Conservation (phyloP, 1,140 invertebrate genomes). For the Chelonus insularis region DNA sequence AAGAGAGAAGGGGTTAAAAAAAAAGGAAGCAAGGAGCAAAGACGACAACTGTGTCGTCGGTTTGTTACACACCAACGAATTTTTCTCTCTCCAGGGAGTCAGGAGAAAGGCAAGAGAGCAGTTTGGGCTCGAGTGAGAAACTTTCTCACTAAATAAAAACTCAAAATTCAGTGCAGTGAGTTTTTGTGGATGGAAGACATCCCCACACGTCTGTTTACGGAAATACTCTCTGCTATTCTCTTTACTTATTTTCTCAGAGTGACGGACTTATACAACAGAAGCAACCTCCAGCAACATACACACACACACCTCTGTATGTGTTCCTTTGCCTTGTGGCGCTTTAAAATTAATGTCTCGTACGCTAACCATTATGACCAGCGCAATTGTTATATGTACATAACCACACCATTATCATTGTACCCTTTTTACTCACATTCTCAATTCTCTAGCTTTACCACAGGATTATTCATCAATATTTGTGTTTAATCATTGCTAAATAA, state of each 20-base stretch:
- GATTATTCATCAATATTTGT: conserved; percentile 5
- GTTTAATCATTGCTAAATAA: conserved; percentile 7
- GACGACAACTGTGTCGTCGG: neutral
- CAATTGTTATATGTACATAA: neutral
- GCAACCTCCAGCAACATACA: conserved; percentile 1
- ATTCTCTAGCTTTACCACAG: neutral
- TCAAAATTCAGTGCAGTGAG: conserved; percentile 40
- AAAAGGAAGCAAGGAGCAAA: neutral
- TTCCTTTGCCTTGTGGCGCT: conserved; percentile 28
- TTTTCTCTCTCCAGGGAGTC: conserved; percentile 19
- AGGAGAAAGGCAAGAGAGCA: neutral
- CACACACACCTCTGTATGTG: conserved; percentile 12
- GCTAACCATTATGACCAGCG: conserved; percentile 12
- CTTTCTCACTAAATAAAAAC: conserved; percentile 41
- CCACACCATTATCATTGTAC: neutral
- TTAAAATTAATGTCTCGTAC: conserved; percentile 42
- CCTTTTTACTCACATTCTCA: neutral
- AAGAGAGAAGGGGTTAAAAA: conserved; percentile 1
- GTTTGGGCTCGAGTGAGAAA: conserved; percentile 23
- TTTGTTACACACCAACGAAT: conserved; percentile 25
- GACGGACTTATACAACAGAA: conserved; percentile 5
- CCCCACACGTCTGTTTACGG: conserved; percentile 27
- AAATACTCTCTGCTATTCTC: conserved; percentile 15
- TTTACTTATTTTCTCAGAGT: neutral
- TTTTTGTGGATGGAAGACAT: conserved; percentile 29